phyloP scores from a whole-genome alignment of 2,888 invertebrate species.

The Troides oblongomaculatus region DNA sequence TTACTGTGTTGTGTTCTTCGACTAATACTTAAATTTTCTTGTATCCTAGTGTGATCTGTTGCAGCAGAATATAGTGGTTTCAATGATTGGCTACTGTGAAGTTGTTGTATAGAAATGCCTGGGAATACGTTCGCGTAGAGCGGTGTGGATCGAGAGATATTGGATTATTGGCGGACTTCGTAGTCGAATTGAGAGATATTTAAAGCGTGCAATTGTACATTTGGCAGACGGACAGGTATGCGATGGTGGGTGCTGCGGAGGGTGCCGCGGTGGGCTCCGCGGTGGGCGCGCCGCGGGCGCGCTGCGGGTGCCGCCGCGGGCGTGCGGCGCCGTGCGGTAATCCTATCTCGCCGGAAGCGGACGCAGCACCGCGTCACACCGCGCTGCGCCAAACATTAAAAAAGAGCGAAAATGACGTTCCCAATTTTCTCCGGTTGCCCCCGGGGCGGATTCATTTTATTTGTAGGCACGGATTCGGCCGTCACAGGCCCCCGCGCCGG shows the following conservation, averaged over 20 bases:
- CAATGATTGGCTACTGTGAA: no score
- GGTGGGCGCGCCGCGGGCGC: no score
- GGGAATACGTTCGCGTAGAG: no score
- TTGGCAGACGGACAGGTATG: slow-evolving; percentile 55
- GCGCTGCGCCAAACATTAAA: slow-evolving; percentile 76
- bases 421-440: slow-evolving; percentile 80
- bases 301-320: slow-evolving; percentile 36
- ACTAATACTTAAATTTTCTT: no score
- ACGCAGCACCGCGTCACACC: slow-evolving; percentile 33
- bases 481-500: slow-evolving; percentile 52
- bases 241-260: slow-evolving; percentile 10
- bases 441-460: slow-evolving; percentile 75
- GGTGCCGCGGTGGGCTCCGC: slow-evolving; percentile 34
- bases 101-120: no score
- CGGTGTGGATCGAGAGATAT: no score
- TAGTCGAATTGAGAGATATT: slow-evolving; percentile 38
- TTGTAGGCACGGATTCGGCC: slow-evolving; percentile 72
- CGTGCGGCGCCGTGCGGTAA: slow-evolving; percentile 54
- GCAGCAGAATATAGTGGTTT: no score
- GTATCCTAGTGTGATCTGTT: no score
- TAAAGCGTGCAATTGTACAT: slow-evolving; percentile 63
- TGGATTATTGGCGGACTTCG: background rate
- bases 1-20: no score
- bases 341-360: slow-evolving; percentile 54
- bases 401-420: slow-evolving; percentile 81